Evolutionary conservation across 2,888 invertebrate species (phyloP), one percentile per base, ranked within the genome.

Genomic region (Camptogramma bilineatum): DNA sequence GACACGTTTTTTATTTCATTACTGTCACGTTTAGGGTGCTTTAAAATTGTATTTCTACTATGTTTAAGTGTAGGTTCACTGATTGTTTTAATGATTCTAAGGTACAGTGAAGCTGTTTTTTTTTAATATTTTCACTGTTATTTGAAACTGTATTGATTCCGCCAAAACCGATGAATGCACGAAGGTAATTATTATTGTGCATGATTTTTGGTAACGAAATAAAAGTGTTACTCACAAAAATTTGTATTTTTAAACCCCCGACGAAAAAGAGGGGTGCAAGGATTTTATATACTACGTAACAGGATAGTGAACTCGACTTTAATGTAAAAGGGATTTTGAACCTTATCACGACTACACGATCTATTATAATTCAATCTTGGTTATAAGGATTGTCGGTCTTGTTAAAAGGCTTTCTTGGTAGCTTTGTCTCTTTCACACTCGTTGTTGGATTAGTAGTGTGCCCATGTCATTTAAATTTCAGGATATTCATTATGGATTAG

Each of bases 1-100:
- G 65, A 61, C 59, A 46, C 44, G 24, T 68, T 70, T 39, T 70
- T 59, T 65, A 66, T 64, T 71, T 57, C 57, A 66, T 59, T 66
- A 64, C 68, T 56, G n/a, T 64, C 48, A 47, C 58, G 55, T 39
- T 31, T 60, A 46, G 48, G 66, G 67, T 70, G 68, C 68, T 72
- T 51, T 64, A 39, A 52, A 46, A 47, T 42, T 44, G 46, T 62
- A 52, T 56, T 62, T 68, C 62, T 54, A 67, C 28, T 62, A 60
- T 44, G 52, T 64, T 47, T 51, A 64, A 52, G 62, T 66, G 52
- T 34, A 52, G 21, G 7, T 31, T 52, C 34, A 39, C n/a, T 39
- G 18, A n/a, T 10, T 39, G n/a, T n/a, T 34, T 42, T 28, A 39
- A 28, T 34, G 18, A 24, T 44, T 52, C 3, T 24, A 24, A 19